phyloP scores from a whole-genome alignment of 2,113 vertebrate species.

The Pogonocichla stellata region DNA sequence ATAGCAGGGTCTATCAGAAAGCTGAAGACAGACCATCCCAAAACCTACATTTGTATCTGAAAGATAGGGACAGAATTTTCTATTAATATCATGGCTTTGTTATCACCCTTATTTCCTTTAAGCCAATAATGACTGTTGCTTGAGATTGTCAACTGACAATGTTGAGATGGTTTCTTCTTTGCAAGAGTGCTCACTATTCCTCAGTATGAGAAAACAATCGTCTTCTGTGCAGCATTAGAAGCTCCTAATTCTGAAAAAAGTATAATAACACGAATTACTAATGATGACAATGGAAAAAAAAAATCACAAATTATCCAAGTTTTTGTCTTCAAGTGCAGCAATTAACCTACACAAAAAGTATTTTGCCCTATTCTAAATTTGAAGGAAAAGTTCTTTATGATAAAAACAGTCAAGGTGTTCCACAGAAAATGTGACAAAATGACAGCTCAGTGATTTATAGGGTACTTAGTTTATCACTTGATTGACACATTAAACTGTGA shows the following conservation, averaged over 20 bases:
- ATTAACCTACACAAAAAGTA: background rate
- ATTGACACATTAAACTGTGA: background rate
- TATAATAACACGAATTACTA: background rate
- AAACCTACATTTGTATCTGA: background rate
- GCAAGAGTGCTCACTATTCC: background rate
- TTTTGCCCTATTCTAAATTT: background rate
- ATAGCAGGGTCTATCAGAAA: background rate
- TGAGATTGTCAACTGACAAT: background rate
- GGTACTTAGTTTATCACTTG: background rate
- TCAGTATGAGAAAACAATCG: background rate
- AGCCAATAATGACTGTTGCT: background rate
- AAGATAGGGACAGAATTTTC: background rate
- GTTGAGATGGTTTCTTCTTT: background rate
- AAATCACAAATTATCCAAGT: background rate
- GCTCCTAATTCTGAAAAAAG: background rate
- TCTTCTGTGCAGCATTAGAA: background rate
- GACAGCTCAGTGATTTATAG: conserved; percentile 45
- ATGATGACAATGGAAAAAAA: background rate
- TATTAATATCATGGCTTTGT: background rate
- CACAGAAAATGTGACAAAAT: conserved; percentile 38
- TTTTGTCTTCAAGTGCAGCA: background rate
- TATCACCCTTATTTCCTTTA: background rate
- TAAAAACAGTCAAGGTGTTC: background rate
- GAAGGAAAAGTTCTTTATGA: background rate
- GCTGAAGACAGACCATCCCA: background rate